These are phyloP conservation scores for Pterostichus madidus DNA, from an alignment of 2,888 invertebrate genomes.

Conservation along the genomic window DNA sequence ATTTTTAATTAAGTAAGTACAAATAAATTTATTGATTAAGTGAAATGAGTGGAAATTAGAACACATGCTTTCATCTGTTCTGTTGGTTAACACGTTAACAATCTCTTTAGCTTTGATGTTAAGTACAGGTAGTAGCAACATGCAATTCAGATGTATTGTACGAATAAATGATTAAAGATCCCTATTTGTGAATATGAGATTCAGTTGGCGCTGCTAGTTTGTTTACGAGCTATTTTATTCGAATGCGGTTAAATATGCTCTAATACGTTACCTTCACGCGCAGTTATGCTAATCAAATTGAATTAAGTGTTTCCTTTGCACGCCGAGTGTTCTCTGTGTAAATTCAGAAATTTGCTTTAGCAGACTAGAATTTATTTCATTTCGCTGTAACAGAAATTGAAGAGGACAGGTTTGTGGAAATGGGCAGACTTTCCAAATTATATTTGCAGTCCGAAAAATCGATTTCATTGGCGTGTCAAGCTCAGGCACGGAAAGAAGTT, in stretches of 20 bases:
- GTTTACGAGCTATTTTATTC: conserved; percentile 53
- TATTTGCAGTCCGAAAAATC: conserved; percentile 63
- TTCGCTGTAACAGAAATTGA: conserved; percentile 34
- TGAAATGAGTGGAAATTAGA: not conserved
- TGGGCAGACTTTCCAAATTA: conserved; percentile 60
- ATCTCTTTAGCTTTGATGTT: not conserved
- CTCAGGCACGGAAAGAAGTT: conserved; percentile 53
- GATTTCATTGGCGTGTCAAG: conserved; percentile 58
- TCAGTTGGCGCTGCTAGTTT: conserved; percentile 1
- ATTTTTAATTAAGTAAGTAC: too few relatives aligned
- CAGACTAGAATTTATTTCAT: conserved; percentile 48
- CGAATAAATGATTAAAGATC: conserved; percentile 10
- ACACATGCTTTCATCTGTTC: not conserved
- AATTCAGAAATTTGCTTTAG: conserved; percentile 53
- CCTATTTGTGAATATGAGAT: conserved; percentile 23
- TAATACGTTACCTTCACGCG: conserved; percentile 40
- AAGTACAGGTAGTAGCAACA: too few relatives aligned
- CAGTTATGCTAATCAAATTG: conserved; percentile 58
- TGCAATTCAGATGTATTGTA: not conserved
- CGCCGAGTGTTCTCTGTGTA: conserved; percentile 42
- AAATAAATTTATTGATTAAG: not conserved
- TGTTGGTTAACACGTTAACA: not conserved
- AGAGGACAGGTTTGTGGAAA: conserved; percentile 41
- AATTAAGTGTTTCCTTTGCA: conserved; percentile 56
- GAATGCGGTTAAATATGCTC: conserved; percentile 34